Percentiles rank a stretch among this genome's conserved stretches.
These are phyloP conservation scores for Aptenodytes patagonicus DNA, from an alignment of 2,113 vertebrate genomes.

Conservation along the genomic window DNA sequence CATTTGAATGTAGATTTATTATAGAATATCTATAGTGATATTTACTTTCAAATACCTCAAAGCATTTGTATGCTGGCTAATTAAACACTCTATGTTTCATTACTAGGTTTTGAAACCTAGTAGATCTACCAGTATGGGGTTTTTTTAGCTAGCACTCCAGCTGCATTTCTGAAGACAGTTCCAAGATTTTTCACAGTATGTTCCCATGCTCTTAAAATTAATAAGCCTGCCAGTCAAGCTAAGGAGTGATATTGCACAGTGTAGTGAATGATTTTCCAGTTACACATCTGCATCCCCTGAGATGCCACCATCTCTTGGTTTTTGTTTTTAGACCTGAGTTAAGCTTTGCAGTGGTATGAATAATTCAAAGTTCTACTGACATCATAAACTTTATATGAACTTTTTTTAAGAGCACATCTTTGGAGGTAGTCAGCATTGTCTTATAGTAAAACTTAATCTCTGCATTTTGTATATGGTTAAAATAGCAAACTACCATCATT, in stretches of 20 bases:
- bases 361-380: not conserved
- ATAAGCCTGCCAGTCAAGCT: not conserved
- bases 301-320: not conserved
- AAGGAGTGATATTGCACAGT: not conserved
- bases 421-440: not conserved
- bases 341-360: not conserved
- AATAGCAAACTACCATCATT: not conserved
- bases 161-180: constrained; percentile 15
- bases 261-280: not conserved
- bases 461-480: not conserved
- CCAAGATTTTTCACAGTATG: not conserved
- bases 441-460: not conserved
- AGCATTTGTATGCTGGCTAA: not conserved
- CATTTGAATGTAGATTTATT: not conserved
- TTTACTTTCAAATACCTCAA: not conserved
- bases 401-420: not conserved
- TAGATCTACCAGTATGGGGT: not conserved
- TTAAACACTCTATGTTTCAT: not conserved
- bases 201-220: constrained; percentile 9
- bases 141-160: not conserved
- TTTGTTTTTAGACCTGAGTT: not conserved
- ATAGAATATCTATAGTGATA: not conserved
- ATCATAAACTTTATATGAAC: not conserved
- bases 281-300: not conserved
- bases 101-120: not conserved